Base-by-base conservation (phyloP, 1,140 invertebrate species). In the Drosophila athabasca region DNA sequence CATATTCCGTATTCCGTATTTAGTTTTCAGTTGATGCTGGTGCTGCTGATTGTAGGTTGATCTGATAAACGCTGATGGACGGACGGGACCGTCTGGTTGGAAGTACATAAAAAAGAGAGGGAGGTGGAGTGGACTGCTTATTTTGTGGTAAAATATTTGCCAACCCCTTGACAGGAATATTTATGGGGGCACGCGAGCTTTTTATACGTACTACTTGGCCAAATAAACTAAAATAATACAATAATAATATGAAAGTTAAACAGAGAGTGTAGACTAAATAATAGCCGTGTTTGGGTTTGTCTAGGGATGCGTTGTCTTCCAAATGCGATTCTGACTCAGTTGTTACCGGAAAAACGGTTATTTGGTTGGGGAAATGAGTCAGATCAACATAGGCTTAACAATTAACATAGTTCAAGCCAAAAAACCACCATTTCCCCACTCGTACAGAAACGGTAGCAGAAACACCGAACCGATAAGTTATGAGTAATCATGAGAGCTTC, bases 101-200 rank as follows among this genome's bases (percentile, higher is more conserved):
- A 66, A 66, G 72, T 75, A 75, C 62, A 67, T 75, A 75, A 75
- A 67, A 43, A 48, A 19, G 31, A 6, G 26, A 29, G 26, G 7
- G 31, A 8, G 9, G 31, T 9, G 3, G 31, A 31, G 8, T 31
- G 8, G 31, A 31, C 7, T 29, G 29, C 29, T 29, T 31, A 58
- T 53, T 74, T 59, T 60, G 29, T 58, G 48, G 70, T 15, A 39
- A 54, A 75, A 66, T 75, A 67, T 75, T 75, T 75, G 59, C 39
- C 71, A 29, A 46, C 48, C 53, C 74, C 6, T 22, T 39, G 35
- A 9, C 53, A 41, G 43, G 26, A 52, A 52, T 31, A 74, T 74
- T 65, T 74, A 74, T 65, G 39, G 19, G 41, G 35, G 71, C 52
- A 58, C 22, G 61, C 46, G 11, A 65, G 48, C 35, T 49, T 61